Conservation (phyloP, 2,797 vertebrate genomes). For the Momotus momota region DNA sequence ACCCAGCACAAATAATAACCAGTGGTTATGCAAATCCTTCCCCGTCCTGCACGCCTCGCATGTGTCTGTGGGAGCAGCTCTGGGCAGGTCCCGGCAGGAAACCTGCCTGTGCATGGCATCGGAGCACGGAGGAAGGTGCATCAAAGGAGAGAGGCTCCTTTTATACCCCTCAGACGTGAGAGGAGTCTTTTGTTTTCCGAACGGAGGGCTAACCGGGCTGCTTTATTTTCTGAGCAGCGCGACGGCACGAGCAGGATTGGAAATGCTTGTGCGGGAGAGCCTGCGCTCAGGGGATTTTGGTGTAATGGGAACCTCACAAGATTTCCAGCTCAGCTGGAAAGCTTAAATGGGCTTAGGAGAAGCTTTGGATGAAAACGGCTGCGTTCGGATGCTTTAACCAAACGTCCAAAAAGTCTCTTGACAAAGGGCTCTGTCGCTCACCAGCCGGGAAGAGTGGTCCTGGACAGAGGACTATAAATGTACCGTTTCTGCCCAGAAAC, state of each 20-base stretch:
- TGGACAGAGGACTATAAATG: background rate
- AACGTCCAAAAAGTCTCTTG: background rate
- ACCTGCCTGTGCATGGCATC: accelerated
- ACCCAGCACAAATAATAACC: background rate
- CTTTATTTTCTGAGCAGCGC: background rate
- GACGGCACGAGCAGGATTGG: background rate
- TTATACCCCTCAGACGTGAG: background rate
- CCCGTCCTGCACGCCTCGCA: accelerated
- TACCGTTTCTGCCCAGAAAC: background rate
- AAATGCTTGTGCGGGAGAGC: background rate
- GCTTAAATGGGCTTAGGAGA: background rate
- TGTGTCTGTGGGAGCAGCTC: background rate
- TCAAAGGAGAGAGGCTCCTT: background rate
- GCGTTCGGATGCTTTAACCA: background rate
- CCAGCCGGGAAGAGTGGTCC: background rate
- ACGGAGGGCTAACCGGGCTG: background rate
- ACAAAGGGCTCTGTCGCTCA: background rate
- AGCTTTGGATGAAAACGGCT: background rate
- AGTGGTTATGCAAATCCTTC: background rate
- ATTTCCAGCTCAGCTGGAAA: background rate
- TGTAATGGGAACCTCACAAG: background rate
- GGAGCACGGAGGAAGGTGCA: background rate
- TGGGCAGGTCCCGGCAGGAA: background rate
- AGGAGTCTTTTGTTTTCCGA: background rate
- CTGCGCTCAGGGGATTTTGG: background rate